A percentile compares a stretch with the other conserved stretches of the same genome.
Conservation (phyloP, 2,888 invertebrate genomes). For the Hemaris fuciformis region DNA sequence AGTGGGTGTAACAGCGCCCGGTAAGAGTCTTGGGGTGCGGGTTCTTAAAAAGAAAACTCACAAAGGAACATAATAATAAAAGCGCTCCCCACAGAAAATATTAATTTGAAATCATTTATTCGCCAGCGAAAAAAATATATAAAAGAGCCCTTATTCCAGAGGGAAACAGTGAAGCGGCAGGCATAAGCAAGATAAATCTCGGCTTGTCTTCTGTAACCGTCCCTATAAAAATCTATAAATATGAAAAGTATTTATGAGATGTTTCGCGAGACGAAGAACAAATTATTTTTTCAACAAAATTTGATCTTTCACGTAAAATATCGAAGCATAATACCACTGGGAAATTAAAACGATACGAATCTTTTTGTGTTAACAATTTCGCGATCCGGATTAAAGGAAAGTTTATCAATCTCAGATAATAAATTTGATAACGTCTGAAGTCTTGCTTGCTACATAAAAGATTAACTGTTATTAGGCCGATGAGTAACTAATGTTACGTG, state of each 20-base stretch:
- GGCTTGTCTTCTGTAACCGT: slow-evolving; percentile 52
- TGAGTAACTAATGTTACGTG: neutral
- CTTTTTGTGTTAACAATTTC: slow-evolving; percentile 46
- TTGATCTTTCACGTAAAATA: slow-evolving; percentile 62
- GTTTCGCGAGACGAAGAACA: slow-evolving; percentile 45
- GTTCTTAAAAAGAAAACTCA: slow-evolving; percentile 26
- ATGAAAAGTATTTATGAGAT: slow-evolving; percentile 49
- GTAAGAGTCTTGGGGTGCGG: neutral
- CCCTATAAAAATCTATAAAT: slow-evolving; percentile 48
- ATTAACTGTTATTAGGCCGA: neutral
- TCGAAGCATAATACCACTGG: slow-evolving; percentile 63
- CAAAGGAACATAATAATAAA: slow-evolving; percentile 51
- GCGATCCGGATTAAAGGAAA: neutral
- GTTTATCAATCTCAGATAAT: neutral
- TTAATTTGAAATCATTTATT: slow-evolving; percentile 69
- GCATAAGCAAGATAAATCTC: slow-evolving; percentile 62
- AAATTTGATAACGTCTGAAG: neutral
- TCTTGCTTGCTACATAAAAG: neutral
- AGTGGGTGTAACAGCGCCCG: neutral
- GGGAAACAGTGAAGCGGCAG: slow-evolving; percentile 47
- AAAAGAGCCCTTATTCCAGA: slow-evolving; percentile 53
- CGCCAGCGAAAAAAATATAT: slow-evolving; percentile 53
- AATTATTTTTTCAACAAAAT: slow-evolving; percentile 54
- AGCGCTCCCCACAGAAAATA: slow-evolving; percentile 54
- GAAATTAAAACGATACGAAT: slow-evolving; percentile 63